Conservation (phyloP, 1,140 invertebrate species). For the Drosophila nannoptera region DNA sequence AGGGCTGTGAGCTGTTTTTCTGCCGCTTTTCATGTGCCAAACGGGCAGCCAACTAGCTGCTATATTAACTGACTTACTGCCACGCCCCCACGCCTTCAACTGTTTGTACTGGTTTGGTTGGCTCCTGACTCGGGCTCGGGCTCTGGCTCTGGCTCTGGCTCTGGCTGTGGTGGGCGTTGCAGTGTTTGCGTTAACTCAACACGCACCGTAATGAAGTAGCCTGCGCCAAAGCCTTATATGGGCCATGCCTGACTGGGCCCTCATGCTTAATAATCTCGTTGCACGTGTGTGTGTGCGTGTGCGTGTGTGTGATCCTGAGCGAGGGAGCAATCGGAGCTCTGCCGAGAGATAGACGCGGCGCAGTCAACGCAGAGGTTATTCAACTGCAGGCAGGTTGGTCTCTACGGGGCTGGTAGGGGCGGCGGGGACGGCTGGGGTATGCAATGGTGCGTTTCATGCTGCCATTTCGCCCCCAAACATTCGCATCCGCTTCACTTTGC, state of each 20-base stretch:
- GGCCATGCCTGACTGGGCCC: constrained; percentile 74
- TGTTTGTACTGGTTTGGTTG: constrained; percentile 8
- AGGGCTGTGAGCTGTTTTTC: constrained; percentile 53
- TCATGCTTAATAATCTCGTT: constrained; percentile 68
- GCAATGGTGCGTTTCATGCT: constrained; percentile 70
- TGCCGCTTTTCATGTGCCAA: constrained; percentile 40
- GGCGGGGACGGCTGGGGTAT: constrained; percentile 28
- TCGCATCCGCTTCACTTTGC: constrained; percentile 73
- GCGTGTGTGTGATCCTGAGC: constrained; percentile 46
- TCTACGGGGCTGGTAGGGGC: background rate
- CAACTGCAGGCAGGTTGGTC: constrained; percentile 51
- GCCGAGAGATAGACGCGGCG: constrained; percentile 36
- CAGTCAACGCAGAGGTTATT: constrained; percentile 62
- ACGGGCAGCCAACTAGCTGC: constrained; percentile 67
- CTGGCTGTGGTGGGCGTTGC: constrained; percentile 22
- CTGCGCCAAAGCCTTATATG: constrained; percentile 63
- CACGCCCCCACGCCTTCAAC: constrained; percentile 42
- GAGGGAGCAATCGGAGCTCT: constrained; percentile 10
- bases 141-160: background rate
- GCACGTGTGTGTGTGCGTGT: constrained; percentile 11
- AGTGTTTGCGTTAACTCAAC: constrained; percentile 55
- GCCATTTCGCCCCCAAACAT: constrained; percentile 67
- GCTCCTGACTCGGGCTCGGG: background rate
- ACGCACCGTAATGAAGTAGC: constrained; percentile 76
- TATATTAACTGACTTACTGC: constrained; percentile 74